Evolutionary conservation across 2,888 invertebrate genomes (phyloP), one percentile per base, ranked within the genome.

Genomic region (Priocnemis perturbator): DNA sequence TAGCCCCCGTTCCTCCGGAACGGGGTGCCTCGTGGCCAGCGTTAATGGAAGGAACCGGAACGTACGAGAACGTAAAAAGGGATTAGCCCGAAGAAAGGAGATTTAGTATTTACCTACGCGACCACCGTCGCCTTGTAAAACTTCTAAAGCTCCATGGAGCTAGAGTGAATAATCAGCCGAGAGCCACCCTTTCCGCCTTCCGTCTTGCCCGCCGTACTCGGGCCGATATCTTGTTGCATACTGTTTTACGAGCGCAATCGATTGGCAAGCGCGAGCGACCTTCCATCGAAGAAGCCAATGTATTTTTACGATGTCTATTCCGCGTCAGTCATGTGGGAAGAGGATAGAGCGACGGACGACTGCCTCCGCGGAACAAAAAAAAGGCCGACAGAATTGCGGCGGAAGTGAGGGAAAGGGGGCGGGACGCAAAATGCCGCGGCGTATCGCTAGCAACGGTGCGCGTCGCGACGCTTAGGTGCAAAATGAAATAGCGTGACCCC

Each of bases 221-320:
- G 17, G 19, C 55, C 63, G 50, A 71, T 77, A 64, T 45, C 69
- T 52, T 59, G 70, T 61, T 71, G 62, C 71, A 73, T 71, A 69
- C 67, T 76, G 74, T 83, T 81, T 83, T 77, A 81, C 67, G 74
- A 73, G 68, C 59, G 72, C 73, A 76, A 83, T 83, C 74, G 79
- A 81, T 83, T 77, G 74, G 73, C 7, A 52, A 26, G 30, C 56
- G 19, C 71, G 64, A 60, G 47, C 57, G 60, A 55, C 60, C 71
- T 69, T 69, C 71, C 60, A 59, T 57, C 66, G 60, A 60, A 68
- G 63, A 53, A 47, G 50, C 37, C 26, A 21, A 15, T 56, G 60
- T 66, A 65, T 65, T 72, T 77, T 73, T 58, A 74, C 30, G 59
- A 45, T 47, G 57, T 11, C 37, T 37, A 11, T 37, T 9, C 37